Evolutionary conservation across 1,140 invertebrate genomes (phyloP).

Genomic region (Conopomorpha cramerella): DNA sequence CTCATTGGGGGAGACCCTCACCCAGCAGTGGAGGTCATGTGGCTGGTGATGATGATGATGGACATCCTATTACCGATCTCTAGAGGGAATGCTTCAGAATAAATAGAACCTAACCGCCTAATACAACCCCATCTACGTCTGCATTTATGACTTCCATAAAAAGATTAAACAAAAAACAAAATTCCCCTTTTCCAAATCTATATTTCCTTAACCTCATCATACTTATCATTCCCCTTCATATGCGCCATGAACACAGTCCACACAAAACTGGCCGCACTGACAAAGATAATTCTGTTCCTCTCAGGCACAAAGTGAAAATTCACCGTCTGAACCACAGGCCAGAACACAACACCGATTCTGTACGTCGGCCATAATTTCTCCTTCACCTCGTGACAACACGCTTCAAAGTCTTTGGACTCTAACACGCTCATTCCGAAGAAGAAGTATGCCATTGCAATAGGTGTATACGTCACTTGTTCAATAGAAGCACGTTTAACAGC

Average conservation of each 20-base stretch:
- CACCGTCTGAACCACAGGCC: conserved; percentile 82
- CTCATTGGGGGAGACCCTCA: no score
- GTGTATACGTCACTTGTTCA: conserved; percentile 81
- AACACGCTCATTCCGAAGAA: conserved; percentile 81
- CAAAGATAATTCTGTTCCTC: conserved; percentile 79
- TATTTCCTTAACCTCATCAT: not conserved
- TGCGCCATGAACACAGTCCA: conserved; percentile 86
- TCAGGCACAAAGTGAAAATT: conserved; percentile 81
- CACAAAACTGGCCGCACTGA: conserved; percentile 77
- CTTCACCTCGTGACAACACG: conserved; percentile 73
- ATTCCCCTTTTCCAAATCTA: not conserved
- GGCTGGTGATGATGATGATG: conserved; percentile 34
- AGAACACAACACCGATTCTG: conserved; percentile 66
- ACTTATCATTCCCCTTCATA: conserved; percentile 66
- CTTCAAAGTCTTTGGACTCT: conserved; percentile 69
- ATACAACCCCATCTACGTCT: no score
- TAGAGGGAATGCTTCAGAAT: no score
- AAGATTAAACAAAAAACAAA: not conserved
- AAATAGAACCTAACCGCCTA: no score
- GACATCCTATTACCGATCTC: no score
- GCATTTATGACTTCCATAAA: no score
- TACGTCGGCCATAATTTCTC: conserved; percentile 80
- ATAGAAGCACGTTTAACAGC: conserved; percentile 61
- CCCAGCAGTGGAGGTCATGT: no score
- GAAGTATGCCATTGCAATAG: conserved; percentile 77